phyloP scores from a whole-genome alignment of 2,113 vertebrate species.

The Todiramphus saurophagus region DNA sequence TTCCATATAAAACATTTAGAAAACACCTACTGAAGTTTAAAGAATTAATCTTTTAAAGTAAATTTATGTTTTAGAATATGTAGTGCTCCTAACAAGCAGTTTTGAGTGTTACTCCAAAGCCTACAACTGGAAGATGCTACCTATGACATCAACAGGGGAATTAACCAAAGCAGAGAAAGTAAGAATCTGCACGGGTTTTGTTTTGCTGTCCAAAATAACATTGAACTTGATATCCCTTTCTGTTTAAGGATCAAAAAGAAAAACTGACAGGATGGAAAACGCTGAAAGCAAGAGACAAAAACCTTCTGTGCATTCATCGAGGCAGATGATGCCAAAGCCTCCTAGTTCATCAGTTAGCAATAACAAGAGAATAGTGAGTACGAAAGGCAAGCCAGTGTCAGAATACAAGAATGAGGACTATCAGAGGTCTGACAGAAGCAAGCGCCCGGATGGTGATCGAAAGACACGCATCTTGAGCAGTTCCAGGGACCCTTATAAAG shows the following conservation, averaged over 20 bases:
- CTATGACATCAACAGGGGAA: background rate
- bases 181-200: background rate
- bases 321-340: constrained; percentile 84
- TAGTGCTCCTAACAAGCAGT: background rate
- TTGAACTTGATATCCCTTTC: background rate
- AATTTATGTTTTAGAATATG: fast-evolving
- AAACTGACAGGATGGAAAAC: constrained; percentile 85
- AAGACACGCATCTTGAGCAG: constrained; percentile 78
- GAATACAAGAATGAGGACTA: constrained; percentile 87
- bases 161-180: background rate
- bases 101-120: background rate
- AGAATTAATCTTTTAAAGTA: background rate
- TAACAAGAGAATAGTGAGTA: constrained; percentile 81
- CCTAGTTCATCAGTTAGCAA: constrained; percentile 78
- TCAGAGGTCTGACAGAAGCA: constrained; percentile 82
- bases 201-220: background rate
- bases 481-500: constrained; percentile 81
- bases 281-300: constrained; percentile 87
- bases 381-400: constrained; percentile 70
- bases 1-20: background rate
- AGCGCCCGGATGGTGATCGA: constrained; percentile 79
- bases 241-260: constrained; percentile 90
- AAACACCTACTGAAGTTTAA: background rate
- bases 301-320: constrained; percentile 80
- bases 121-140: background rate